Conservation (phyloP, 2,113 vertebrate genomes). For the Benitochromis conjunctus region DNA sequence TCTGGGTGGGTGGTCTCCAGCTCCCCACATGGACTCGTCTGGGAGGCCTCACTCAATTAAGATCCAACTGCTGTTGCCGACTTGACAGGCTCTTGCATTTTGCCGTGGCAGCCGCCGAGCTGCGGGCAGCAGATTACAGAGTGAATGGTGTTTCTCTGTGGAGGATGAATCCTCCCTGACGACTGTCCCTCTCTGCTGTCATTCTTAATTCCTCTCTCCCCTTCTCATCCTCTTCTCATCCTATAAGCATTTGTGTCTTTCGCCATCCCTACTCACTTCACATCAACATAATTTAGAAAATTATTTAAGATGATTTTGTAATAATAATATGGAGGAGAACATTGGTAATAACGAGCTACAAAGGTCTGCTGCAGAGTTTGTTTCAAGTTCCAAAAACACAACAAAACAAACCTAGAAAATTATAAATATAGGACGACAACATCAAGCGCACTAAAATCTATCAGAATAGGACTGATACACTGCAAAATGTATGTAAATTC, state of each 20-base stretch:
- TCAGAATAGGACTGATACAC: not conserved
- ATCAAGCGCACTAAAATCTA: not conserved
- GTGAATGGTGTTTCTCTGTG: conserved; percentile 37
- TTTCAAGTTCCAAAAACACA: not conserved
- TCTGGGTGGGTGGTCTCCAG: conserved; percentile 32
- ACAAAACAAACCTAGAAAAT: not conserved
- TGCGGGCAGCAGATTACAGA: conserved; percentile 48
- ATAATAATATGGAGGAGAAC: not conserved
- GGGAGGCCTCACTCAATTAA: conserved; percentile 42
- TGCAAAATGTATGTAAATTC: not conserved
- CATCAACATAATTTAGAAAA: conserved; percentile 5
- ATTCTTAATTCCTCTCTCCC: conserved; percentile 1
- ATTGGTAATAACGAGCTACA: not conserved
- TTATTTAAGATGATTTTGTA: not conserved
- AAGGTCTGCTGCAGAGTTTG: not conserved
- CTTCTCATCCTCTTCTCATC: not conserved
- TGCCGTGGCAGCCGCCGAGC: conserved; percentile 17
- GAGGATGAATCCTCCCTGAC: conserved; percentile 33
- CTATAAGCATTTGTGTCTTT: not conserved
- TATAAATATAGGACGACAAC: not conserved
- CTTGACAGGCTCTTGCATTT: conserved; percentile 26
- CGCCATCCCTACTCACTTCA: not conserved
- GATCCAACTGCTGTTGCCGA: conserved; percentile 30
- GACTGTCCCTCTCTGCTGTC: conserved; percentile 32
- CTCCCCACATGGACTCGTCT: not conserved